Evolutionary conservation across 2,113 vertebrate genomes (phyloP).

Genomic region (Ptilorrhoa leucosticta): DNA sequence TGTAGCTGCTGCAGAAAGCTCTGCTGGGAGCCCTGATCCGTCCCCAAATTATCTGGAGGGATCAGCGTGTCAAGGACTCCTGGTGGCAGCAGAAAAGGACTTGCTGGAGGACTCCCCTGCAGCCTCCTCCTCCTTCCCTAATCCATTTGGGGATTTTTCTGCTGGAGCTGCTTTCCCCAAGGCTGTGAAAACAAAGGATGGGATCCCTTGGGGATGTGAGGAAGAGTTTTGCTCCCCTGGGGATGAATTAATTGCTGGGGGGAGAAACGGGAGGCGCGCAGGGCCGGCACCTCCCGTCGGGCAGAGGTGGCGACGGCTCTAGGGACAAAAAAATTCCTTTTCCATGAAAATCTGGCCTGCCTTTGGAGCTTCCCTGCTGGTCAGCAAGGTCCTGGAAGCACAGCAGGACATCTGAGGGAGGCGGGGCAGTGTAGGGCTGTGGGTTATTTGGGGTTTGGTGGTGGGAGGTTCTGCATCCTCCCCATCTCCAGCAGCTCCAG

Average conservation of each 20-base stretch:
- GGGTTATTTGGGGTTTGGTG: not conserved
- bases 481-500: not conserved
- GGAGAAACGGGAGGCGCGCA: not conserved
- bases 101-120: not conserved
- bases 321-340: not conserved
- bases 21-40: not conserved
- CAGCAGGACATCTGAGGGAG: rapidly evolving
- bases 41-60: not conserved
- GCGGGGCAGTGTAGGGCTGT: not conserved
- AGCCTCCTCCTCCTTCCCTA: not conserved
- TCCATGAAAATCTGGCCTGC: not conserved
- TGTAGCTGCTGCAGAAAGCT: not conserved
- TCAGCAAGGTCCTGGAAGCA: not conserved
- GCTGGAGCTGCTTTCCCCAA: not conserved
- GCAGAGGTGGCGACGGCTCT: rapidly evolving
- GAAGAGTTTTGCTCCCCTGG: not conserved
- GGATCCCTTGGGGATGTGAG: not conserved
- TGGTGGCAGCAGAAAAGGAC: not conserved
- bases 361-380: not conserved
- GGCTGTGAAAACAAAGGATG: not conserved
- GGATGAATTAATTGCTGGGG: not conserved
- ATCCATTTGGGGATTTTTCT: not conserved
- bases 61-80: not conserved
- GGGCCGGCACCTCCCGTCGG: not conserved
- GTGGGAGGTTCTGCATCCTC: not conserved